These are phyloP conservation scores for Lepus oiostolus DNA, from an alignment of 2,797 vertebrate species.

Conservation along the genomic window DNA sequence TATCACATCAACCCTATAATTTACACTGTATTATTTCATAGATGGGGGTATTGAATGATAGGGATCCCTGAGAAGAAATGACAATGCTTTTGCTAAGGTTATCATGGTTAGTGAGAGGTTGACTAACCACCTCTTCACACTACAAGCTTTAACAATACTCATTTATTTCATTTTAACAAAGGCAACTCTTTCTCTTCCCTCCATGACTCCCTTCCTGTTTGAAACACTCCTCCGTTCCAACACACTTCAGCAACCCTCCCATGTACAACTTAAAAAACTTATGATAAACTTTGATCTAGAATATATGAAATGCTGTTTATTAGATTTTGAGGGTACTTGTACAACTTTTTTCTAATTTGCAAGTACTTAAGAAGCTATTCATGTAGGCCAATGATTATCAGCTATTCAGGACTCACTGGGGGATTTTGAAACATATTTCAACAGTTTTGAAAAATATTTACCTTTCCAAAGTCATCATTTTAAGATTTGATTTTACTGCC, in stretches of 20 bases:
- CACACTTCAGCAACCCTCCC: background rate
- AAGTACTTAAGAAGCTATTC: background rate
- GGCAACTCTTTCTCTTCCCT: background rate
- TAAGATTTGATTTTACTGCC: background rate
- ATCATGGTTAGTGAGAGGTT: background rate
- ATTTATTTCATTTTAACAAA: conserved; percentile 4
- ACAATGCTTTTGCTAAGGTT: background rate
- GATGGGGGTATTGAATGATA: background rate
- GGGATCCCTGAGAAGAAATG: background rate
- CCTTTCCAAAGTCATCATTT: background rate
- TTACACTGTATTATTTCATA: conserved; percentile 29
- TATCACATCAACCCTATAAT: background rate
- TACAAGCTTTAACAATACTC: background rate
- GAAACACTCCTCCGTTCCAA: background rate
- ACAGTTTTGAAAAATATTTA: background rate
- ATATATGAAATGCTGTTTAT: background rate
- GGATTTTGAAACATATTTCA: background rate
- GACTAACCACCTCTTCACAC: background rate
- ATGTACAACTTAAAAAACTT: background rate
- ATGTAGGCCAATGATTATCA: background rate
- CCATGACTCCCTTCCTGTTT: background rate
- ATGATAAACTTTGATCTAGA: background rate
- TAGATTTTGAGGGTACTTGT: background rate
- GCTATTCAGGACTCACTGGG: background rate
- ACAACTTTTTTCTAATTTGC: background rate